phyloP scores from a whole-genome alignment of 2,797 vertebrate species.

The Pogonophryne albipinna region DNA sequence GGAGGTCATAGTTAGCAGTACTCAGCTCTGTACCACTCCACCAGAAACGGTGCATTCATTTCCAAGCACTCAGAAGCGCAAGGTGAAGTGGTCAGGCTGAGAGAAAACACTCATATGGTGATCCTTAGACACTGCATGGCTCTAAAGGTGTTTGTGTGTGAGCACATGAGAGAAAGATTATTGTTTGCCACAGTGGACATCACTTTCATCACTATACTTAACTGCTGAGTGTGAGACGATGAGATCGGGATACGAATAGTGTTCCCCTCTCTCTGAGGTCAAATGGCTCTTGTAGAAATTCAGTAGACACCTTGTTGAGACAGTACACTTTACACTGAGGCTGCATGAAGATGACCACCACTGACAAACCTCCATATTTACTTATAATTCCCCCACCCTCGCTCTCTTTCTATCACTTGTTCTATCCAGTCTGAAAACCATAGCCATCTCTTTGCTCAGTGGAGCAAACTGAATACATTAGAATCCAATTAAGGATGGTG shows the following conservation, averaged over 20 bases:
- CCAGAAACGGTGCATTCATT: background rate
- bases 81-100: background rate
- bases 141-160: conserved; percentile 12
- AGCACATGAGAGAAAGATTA: background rate
- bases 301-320: conserved; percentile 64
- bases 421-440: conserved; percentile 55
- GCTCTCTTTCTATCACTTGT: background rate
- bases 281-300: conserved; percentile 62
- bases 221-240: conserved; percentile 12
- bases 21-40: background rate
- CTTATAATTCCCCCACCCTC: conserved; percentile 15
- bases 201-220: conserved; percentile 15
- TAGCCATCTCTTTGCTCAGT: conserved; percentile 75
- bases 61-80: background rate
- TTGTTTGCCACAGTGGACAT: conserved; percentile 14
- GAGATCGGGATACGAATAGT: conserved; percentile 12
- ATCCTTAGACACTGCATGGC: conserved; percentile 8
- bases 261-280: conserved; percentile 44
- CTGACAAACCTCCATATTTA: conserved; percentile 60
- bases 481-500: conserved; percentile 82
- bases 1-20: background rate
- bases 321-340: conserved; percentile 34
- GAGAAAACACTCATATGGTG: background rate
- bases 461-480: conserved; percentile 83
- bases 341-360: conserved; percentile 57